Percentiles rank a stretch among this genome's conserved stretches.
Evolutionary conservation across 30 jellyfish, hydroid and myxozoan genomes (phyloP).

Genomic region (Pelagia noctiluca): DNA sequence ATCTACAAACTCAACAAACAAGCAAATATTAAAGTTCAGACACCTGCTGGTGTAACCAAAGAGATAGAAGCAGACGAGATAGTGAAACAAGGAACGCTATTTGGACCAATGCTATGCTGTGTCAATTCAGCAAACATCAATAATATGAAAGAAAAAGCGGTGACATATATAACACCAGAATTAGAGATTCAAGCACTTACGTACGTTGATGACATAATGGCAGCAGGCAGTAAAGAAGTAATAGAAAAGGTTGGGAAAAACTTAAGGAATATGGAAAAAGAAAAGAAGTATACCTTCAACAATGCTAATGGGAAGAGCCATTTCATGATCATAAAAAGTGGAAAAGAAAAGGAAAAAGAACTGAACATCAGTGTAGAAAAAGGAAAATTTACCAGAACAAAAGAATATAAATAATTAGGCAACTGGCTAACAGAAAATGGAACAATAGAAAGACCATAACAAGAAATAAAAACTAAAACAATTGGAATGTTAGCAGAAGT

Average conservation of each 20-base stretch:
- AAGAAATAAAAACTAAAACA: not conserved
- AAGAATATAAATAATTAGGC: conserved; percentile 46
- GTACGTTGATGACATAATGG: conserved; percentile 48
- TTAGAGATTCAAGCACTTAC: conserved; percentile 14
- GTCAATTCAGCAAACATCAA: conserved; percentile 32
- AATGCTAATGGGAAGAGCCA: conserved; percentile 65
- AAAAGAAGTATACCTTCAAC: conserved; percentile 17
- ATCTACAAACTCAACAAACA: not conserved
- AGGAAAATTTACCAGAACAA: conserved; percentile 28
- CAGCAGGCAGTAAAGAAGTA: conserved; percentile 31
- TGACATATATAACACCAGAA: conserved; percentile 40
- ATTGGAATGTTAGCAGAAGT: conserved; percentile 29
- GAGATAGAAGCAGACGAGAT: conserved; percentile 1
- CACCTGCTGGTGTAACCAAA: conserved; percentile 49
- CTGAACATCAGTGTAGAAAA: conserved; percentile 16
- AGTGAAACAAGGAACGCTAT: conserved; percentile 57
- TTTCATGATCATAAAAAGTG: conserved; percentile 41
- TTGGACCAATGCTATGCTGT: conserved; percentile 34
- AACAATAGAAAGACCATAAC: conserved; percentile 44
- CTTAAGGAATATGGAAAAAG: conserved; percentile 6
- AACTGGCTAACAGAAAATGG: conserved; percentile 49
- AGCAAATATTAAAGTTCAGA: conserved; percentile 25
- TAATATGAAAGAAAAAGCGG: conserved; percentile 15
- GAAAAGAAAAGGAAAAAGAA: conserved; percentile 37
- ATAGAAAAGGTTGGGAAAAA: conserved; percentile 47